Base-by-base conservation (phyloP, 2,888 invertebrate species). In the Parnassius orleans region DNA sequence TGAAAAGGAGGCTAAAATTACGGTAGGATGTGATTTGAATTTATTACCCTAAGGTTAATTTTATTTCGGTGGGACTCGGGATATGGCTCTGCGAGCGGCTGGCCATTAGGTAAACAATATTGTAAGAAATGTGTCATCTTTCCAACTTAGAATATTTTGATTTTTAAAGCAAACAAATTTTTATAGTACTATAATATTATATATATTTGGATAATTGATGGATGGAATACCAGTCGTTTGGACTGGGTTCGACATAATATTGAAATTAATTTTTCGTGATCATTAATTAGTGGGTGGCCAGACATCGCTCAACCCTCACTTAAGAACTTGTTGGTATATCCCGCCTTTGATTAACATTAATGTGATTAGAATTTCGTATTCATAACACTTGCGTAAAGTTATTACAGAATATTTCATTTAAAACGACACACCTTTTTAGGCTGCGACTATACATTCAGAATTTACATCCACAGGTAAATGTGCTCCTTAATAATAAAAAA, bases 41-140 rank as follows among this genome's bases (percentile, higher is more conserved):
- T 89, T 88, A 89, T 88, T 87, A 84, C 86, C 79, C 80, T 73
- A 77, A 82, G 83, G 85, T 86, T 89, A 87, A 89, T 89, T 88
- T 89, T 87, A 86, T 88, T 89, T 87, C 77, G 75, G 76, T 70
- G 76, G 74, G 77, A 74, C 78, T 70, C 72, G 72, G 76, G 76
- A 79, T 82, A 78, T 78, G 76, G 78, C 65, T 68, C 69, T 66
- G 68, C 63, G 72, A 75, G 73, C 77, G 72, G 76, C 80, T 77
- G 74, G 70, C 80, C 72, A 78, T 82, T 83, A 80, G 73, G 72
- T 72, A 80, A 79, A 84, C 83, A 83, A 82, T 85, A 82, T 85
- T 83, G 76, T 78, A 75, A 82, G 75, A 70, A 76, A 79, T 80
- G 78, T 75, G 76, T 73, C 68, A 70, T 76, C 71, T 76, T 72